Conservation (phyloP, 1,140 invertebrate species). For the Lepidurus apus region DNA sequence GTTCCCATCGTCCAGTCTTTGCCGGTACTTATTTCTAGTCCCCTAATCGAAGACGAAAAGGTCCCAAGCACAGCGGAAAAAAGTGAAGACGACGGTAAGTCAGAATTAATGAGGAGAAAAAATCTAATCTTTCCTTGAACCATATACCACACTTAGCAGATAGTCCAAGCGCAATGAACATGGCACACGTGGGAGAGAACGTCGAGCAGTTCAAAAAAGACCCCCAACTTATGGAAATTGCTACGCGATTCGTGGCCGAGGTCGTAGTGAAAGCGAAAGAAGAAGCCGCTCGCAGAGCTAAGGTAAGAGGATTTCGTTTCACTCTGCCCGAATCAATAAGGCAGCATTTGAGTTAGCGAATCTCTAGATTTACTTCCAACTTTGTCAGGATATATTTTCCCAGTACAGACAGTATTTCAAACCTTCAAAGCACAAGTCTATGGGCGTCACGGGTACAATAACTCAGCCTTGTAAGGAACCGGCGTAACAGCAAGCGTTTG, state of each 20-base stretch:
- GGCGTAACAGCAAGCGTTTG: too few relatives aligned
- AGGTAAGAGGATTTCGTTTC: constrained; percentile 25
- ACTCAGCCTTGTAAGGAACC: too few relatives aligned
- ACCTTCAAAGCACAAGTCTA: too few relatives aligned
- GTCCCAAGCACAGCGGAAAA: background rate
- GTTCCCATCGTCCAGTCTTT: background rate
- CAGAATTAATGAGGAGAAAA: background rate
- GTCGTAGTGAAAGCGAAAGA: constrained; percentile 42
- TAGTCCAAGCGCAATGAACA: too few relatives aligned
- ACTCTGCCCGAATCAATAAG: background rate
- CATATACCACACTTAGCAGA: too few relatives aligned
- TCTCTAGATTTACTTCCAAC: too few relatives aligned
- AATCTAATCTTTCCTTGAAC: too few relatives aligned
- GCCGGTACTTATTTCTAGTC: background rate
- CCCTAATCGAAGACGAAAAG: background rate
- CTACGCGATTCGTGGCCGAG: constrained; percentile 42
- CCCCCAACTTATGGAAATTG: constrained; percentile 41
- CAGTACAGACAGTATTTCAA: too few relatives aligned
- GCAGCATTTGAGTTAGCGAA: background rate
- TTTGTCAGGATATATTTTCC: too few relatives aligned
- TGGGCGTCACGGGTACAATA: too few relatives aligned
- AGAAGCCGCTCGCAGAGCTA: constrained; percentile 38
- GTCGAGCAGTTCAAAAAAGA: constrained; percentile 34
- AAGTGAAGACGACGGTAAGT: background rate
- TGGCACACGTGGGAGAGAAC: background rate